Conservation (phyloP, 2,113 vertebrate species). For the Mormoops blainvillei region DNA sequence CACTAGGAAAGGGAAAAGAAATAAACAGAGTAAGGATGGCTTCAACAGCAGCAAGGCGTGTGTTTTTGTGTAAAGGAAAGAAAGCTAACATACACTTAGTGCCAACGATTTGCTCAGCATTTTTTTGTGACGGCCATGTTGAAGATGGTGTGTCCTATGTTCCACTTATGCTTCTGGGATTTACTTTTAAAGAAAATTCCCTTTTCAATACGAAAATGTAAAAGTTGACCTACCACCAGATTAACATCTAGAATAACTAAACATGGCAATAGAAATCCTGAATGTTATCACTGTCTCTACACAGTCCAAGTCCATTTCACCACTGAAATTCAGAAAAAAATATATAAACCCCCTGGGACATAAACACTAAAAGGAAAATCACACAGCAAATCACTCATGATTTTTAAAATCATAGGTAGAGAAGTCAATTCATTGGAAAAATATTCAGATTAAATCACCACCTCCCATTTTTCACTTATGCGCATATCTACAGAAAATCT, state of each 20-base stretch:
- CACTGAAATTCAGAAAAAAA: background rate
- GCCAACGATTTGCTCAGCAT: background rate
- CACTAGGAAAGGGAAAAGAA: background rate
- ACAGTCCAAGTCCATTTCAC: background rate
- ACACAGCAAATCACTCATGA: background rate
- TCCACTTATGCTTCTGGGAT: background rate
- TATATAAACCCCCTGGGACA: background rate
- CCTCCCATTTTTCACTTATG: background rate
- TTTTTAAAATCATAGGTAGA: background rate
- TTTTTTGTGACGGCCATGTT: background rate
- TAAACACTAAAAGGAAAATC: background rate
- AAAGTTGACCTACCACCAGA: background rate
- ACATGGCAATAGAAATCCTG: background rate
- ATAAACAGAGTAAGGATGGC: background rate
- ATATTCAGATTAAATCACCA: background rate
- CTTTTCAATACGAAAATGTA: background rate
- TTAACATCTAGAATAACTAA: background rate
- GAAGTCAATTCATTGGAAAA: background rate
- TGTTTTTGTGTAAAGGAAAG: background rate
- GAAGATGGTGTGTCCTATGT: background rate
- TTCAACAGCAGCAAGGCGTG: background rate
- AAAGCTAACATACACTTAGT: background rate
- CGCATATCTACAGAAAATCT: background rate
- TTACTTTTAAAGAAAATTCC: background rate
- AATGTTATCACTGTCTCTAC: background rate